Conservation (phyloP, 1,140 invertebrate species). For the Drosophila setifemur region DNA sequence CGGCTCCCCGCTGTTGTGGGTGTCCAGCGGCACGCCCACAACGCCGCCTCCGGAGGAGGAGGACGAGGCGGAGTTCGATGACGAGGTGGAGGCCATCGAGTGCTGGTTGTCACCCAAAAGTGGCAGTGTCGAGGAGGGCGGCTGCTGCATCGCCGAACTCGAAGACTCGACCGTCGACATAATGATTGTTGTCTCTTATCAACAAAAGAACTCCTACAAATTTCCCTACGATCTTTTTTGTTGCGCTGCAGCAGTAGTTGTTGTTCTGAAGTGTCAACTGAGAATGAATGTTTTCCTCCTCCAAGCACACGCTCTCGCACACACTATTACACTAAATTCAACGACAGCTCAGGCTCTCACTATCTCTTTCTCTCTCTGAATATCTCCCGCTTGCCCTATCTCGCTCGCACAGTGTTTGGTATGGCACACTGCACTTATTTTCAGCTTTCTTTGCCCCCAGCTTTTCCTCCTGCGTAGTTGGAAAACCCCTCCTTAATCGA, state of each 20-base stretch:
- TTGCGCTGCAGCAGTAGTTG: too few relatives aligned
- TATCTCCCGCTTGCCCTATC: neutral
- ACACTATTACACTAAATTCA: neutral
- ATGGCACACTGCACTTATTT: constrained; percentile 11
- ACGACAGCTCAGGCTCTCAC: neutral
- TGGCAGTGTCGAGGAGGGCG: constrained; percentile 63
- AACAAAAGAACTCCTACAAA: too few relatives aligned
- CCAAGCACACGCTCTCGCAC: neutral
- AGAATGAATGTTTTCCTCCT: neutral
- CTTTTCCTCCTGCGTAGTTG: neutral
- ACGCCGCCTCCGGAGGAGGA: constrained; percentile 32
- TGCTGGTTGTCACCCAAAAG: constrained; percentile 57
- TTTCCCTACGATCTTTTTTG: constrained; percentile 1
- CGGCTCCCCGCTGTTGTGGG: constrained; percentile 74
- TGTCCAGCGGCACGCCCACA: constrained; percentile 62
- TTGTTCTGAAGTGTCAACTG: too few relatives aligned
- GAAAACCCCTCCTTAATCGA: too few relatives aligned
- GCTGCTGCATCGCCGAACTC: constrained; percentile 69
- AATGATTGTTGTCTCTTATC: too few relatives aligned
- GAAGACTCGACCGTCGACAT: constrained; percentile 81
- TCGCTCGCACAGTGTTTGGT: neutral
- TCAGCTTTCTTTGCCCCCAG: constrained; percentile 3
- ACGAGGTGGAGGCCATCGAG: constrained; percentile 61
- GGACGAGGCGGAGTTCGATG: constrained; percentile 15
- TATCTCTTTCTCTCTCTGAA: neutral